phyloP scores from a whole-genome alignment of 2,113 vertebrate genomes.

The Pollachius pollachius region DNA sequence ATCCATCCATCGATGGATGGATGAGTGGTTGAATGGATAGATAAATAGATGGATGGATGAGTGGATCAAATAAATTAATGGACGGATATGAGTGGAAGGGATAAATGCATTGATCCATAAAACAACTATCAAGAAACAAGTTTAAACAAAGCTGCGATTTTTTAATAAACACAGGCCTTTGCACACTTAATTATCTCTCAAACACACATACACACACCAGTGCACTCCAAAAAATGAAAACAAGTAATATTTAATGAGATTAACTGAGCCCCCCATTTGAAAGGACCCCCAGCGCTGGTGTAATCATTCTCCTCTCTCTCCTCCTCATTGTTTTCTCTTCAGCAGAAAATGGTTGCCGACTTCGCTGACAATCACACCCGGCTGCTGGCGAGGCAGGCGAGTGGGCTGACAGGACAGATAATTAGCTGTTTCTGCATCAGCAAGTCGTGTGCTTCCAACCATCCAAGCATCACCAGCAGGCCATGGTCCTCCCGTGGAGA shows the following conservation, averaged over 20 bases:
- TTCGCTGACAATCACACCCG: conserved; percentile 2
- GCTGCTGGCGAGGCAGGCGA: too few species aligned
- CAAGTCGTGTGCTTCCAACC: not conserved
- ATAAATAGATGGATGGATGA: too few species aligned
- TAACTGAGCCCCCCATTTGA: conserved; percentile 41
- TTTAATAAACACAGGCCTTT: too few species aligned
- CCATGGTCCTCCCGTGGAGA: too few species aligned
- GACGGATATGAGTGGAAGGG: too few species aligned
- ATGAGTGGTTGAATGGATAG: conserved; percentile 17
- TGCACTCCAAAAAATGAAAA: conserved; percentile 24
- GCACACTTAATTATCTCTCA: not conserved
- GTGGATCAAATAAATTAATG: too few species aligned
- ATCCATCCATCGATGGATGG: too few species aligned
- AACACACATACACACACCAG: not conserved
- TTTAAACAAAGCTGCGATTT: too few species aligned
- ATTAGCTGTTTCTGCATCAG: not conserved
- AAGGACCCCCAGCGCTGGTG: conserved; percentile 23
- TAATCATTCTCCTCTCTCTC: conserved; percentile 17
- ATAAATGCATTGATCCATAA: too few species aligned
- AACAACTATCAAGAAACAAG: too few species aligned
- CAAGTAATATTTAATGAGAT: conserved; percentile 27
- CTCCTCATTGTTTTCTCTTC: not conserved
- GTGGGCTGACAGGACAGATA: too few species aligned
- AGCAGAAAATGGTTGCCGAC: not conserved
- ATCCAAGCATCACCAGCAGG: too few species aligned